These are phyloP conservation scores for Netelia virgata DNA, from an alignment of 2,888 invertebrate genomes.

Conservation along the genomic window DNA sequence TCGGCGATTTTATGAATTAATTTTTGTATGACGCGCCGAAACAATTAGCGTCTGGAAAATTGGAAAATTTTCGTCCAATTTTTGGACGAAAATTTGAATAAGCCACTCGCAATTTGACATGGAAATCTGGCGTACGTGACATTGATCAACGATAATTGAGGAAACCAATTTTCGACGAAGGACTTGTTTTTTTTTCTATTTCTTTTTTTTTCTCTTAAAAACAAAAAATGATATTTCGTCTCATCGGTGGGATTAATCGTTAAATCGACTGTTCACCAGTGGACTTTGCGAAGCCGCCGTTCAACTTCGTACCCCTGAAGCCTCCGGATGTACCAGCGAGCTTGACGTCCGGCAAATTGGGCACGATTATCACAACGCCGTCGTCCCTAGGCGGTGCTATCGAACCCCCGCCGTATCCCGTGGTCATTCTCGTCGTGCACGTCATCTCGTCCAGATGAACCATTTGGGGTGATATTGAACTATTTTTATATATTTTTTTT, in stretches of 20 bases:
- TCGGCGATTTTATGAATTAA: not conserved
- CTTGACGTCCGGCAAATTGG: slow-evolving; percentile 82
- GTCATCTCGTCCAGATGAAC: slow-evolving; percentile 76
- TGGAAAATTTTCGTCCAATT: not conserved
- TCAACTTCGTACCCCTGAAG: slow-evolving; percentile 70
- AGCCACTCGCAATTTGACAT: not conserved
- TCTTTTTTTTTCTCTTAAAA: not conserved
- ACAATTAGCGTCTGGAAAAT: slow-evolving; percentile 8
- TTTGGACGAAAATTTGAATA: not conserved
- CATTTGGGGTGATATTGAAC: slow-evolving; percentile 65
- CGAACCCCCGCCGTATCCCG: slow-evolving; percentile 64
- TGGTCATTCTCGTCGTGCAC: slow-evolving; percentile 34
- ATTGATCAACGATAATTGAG: slow-evolving; percentile 30
- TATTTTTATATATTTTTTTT: slow-evolving; percentile 12
- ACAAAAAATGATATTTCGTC: not conserved
- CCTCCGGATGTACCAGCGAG: slow-evolving; percentile 68
- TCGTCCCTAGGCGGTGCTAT: slow-evolving; percentile 80
- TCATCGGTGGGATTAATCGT: slow-evolving; percentile 34
- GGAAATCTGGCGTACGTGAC: not conserved
- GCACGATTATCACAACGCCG: slow-evolving; percentile 86
- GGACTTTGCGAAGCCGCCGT: slow-evolving; percentile 74
- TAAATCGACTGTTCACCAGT: slow-evolving; percentile 70
- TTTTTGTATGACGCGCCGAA: not conserved
- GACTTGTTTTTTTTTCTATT: not conserved
- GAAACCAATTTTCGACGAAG: not conserved